Base-by-base conservation (phyloP, 2,888 invertebrate genomes). In the Chrysolina haemoptera region DNA sequence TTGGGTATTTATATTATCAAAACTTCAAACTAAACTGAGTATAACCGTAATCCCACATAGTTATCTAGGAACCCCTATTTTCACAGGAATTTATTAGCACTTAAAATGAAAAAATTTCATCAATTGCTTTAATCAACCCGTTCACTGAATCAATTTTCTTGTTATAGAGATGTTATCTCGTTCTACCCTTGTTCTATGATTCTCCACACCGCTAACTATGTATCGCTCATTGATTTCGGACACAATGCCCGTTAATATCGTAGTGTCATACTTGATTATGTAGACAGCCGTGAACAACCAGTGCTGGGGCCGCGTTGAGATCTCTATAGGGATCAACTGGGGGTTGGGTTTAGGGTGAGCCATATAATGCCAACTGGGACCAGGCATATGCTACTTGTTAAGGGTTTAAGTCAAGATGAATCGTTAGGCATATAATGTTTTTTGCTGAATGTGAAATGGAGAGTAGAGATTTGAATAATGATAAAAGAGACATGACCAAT, bases 181-280 rank as follows among this genome's bases (percentile, higher is more conserved):
- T 66, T 77, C 73, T 40, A 79, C 77, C 81, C 79, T 78, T 70
- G 78, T 79, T 79, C 78, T 73, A 73, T 78, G 76, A 78, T 80
- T 76, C 75, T 78, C 78, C 78, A 76, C 72, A 43, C 72, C 74
- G 64, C 75, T 77, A 79, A 80, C 78, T 74, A 74, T 65, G 77
- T 78, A 78, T 74, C 76, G 82, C 80, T 81, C 85, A 84, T 85
- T 86, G 86, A 86, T 85, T 84, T 75, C 80, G 80, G 81, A 81
- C 82, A 86, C 86, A 87, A 87, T 85, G 84, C 79, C 83, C 85
- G 85, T 86, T 87, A 87, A 86, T 86, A 85, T 82, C 84, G 77
- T 80, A 81, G 81, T 86, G 87, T 87, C 87, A 85, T 85, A 86
- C 85, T 86, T 84, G 86, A 87, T 87, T 85, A 87, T 84, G 81